Evolutionary conservation across 2,113 vertebrate genomes (phyloP).

Genomic region (Nanger granti): DNA sequence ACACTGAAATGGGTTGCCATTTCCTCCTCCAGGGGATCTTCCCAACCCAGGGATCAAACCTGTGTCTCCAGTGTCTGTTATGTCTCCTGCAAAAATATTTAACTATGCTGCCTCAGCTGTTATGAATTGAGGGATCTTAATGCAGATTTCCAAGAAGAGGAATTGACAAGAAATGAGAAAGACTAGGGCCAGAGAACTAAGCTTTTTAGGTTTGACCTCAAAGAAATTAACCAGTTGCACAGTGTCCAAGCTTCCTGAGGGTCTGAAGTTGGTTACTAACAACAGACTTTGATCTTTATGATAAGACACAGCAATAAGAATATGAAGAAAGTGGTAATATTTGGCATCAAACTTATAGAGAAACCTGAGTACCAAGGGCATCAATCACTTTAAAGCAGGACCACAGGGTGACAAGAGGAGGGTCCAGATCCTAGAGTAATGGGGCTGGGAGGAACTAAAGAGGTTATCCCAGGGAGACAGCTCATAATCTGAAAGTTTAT

Average conservation of each 20-base stretch:
- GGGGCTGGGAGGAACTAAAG: not conserved
- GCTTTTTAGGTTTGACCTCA: not conserved
- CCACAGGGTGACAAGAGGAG: not conserved
- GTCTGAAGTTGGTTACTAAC: not conserved
- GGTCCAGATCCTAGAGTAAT: not conserved
- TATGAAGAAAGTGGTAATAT: not conserved
- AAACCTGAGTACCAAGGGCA: not conserved
- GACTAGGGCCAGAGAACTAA: not conserved
- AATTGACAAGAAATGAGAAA: not conserved
- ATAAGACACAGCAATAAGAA: not conserved
- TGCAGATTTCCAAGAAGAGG: not conserved
- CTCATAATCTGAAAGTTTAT: not conserved
- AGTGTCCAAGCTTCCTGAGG: not conserved
- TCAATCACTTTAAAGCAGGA: not conserved
- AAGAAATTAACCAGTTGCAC: not conserved
- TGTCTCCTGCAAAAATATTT: not conserved
- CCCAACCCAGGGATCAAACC: not conserved
- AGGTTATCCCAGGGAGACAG: not conserved
- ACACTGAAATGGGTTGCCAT: not conserved
- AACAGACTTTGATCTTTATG: not conserved
- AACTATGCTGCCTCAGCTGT: not conserved
- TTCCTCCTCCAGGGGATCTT: not conserved
- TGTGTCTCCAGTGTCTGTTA: not conserved
- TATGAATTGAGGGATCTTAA: not conserved
- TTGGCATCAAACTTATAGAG: not conserved